Base-by-base conservation (phyloP, 2,113 vertebrate genomes). In the Diphyllodes magnificus region DNA sequence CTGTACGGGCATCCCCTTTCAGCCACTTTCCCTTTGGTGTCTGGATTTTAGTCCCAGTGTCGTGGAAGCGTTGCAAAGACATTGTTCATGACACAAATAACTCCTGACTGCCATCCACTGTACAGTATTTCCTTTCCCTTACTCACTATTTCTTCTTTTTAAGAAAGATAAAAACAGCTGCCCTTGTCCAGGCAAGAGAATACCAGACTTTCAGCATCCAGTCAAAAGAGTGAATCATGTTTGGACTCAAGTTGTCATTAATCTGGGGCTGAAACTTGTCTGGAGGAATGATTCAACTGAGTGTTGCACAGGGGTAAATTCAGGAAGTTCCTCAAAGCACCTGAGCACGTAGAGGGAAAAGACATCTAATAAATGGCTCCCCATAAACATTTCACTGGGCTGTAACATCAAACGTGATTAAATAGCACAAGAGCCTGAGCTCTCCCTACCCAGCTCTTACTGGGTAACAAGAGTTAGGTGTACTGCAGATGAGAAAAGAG, bases 51-150 rank as follows among this genome's bases (percentile, higher is more conserved):
- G 68, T 47, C 78, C 39, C 33, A 73, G 51, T 70, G 81, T 70
- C 0, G 0, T 66, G 47, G 64, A 93, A 96, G 64, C 20, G 20
- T 63, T 93, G 90, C 64, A 63, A 95, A 88, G 39, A 80, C 47
- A 91, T 59, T 82, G 42, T 86, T 94, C 66, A 66, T 88, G 73
- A 78, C 60, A 86, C 60, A 93, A 92, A 82, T 76, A 92, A 79
- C 63, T 92, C 4, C 0, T 2, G 0, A 70, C n/a, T 95, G 45
- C 19, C 37, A 91, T 69, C 54, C 64, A 64, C n/a, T 83, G 54
- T 88, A 80, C 27, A 13, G 90, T 51, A 91, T 94, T 92, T 88
- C 45, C 33, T 94, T 57, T 82, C 73, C 45, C 35, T 91, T 65
- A 47, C 65, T 64, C 2, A 1, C 17, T 71, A 27, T 86, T 95